Base-by-base conservation (phyloP, 1,140 invertebrate genomes). In the Musca domestica region DNA sequence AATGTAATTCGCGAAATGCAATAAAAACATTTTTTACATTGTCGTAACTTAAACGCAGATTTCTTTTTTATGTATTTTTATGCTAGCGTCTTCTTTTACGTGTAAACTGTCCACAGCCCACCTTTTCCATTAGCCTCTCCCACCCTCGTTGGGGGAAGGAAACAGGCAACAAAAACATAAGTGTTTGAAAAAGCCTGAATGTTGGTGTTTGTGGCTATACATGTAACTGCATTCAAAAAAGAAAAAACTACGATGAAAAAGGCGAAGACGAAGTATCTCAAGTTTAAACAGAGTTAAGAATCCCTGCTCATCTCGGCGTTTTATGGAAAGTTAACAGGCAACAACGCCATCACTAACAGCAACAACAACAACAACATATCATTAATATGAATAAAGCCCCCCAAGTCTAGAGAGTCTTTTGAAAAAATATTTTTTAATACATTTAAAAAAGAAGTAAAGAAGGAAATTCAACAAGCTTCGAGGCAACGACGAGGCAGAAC, bases 1-100 rank as follows among this genome's bases (percentile, higher is more conserved):
- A 41, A 41, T 41, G 34, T 9, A 27, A 34, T 61, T 61, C 56
- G 56, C 56, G 56, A 61, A 61, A 61, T 61, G 56, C 56, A 61
- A 61, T 61, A 61, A 61, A 61, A 61, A 61, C 56, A 61, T 61
- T 61, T 61, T 61, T 61, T 41, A 61, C 56, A 61, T 61, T 30
- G 56, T 61, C 56, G 56, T 61, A 61, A 61, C 56, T 61, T 61
- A 61, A 61, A 56, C 52, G 25, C 52, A 56, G 23, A 56, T 56
- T 56, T 56, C 52, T 56, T 56, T 56, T n/a, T 56, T 58, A 6
- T 27, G 23, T 27, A 27, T 56, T 58, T 27, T 58, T 27, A 27
- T 20, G 52, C 20, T 25, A n/a, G n/a, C n/a, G n/a, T n/a, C n/a
- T 19, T 61, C 34, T 51, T n/a, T n/a, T n/a, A 19, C 9, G 17